A percentile compares a stretch with the other conserved stretches of the same genome.
phyloP scores from a whole-genome alignment of 2,797 vertebrate species.

The Chiroxiphia lanceolata region DNA sequence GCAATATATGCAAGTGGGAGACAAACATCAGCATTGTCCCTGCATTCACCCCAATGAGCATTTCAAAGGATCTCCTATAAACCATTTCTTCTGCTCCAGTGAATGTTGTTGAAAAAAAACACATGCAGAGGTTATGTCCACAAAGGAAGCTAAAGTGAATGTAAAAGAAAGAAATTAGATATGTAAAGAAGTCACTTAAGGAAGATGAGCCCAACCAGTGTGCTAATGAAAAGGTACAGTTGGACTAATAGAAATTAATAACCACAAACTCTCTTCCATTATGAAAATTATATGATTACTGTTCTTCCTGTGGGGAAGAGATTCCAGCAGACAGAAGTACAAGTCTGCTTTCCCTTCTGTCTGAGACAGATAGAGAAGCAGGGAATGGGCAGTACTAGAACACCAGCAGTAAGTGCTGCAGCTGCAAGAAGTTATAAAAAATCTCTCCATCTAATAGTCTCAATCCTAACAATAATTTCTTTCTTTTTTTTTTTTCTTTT shows the following conservation, averaged over 20 bases:
- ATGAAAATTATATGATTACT: not conserved
- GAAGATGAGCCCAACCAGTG: not conserved
- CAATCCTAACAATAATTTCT: not conserved
- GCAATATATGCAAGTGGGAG: not conserved
- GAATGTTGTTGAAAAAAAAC: not conserved
- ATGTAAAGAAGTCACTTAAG: not conserved
- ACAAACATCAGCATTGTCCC: not conserved
- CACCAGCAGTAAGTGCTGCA: constrained; percentile 29
- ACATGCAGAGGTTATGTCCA: not conserved
- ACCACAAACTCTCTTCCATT: not conserved
- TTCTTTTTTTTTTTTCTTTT: not conserved
- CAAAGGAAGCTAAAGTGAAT: not conserved
- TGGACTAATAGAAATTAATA: not conserved
- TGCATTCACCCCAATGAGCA: not conserved
- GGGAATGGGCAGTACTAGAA: not conserved
- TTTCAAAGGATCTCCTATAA: not conserved
- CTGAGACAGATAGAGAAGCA: not conserved
- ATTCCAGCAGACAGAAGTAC: not conserved
- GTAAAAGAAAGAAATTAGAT: not conserved
- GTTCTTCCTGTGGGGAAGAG: not conserved
- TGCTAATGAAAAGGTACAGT: not conserved
- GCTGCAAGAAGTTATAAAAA: constrained; percentile 8
- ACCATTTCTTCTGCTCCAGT: not conserved
- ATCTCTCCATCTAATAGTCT: not conserved
- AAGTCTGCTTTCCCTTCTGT: not conserved